Evolutionary conservation across 2,113 vertebrate genomes (phyloP).

Genomic region (Pangasianodon gigas): DNA sequence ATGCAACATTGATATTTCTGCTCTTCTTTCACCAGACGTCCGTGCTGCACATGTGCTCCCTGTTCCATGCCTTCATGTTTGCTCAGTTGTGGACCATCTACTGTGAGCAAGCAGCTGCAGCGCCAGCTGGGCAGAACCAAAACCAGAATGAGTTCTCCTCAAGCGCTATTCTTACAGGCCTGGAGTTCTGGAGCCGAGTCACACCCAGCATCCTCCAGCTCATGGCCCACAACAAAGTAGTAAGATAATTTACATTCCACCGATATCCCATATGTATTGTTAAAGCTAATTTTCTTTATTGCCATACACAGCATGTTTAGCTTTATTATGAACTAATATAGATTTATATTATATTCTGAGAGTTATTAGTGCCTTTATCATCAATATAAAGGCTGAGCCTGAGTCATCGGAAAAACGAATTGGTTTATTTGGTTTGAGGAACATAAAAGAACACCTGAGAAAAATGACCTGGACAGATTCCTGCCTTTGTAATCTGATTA

Average conservation of each 20-base stretch:
- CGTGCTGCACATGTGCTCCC: conserved; percentile 97
- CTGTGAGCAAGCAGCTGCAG: conserved; percentile 93
- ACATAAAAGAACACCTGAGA: conserved; percentile 3
- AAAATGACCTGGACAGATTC: neutral
- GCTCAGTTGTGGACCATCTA: conserved; percentile 99
- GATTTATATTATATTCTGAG: neutral
- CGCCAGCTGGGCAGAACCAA: conserved; percentile 86
- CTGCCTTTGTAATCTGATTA: conserved; percentile 3
- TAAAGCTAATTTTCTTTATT: conserved; percentile 1
- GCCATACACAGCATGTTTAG: neutral
- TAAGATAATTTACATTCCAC: conserved; percentile 66
- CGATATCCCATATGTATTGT: neutral
- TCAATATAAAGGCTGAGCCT: neutral
- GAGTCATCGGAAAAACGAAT: neutral
- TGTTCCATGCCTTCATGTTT: conserved; percentile 99
- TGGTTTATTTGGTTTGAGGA: neutral
- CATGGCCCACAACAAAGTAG: conserved; percentile 99
- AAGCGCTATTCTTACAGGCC: conserved; percentile 89
- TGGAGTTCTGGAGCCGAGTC: conserved; percentile 98
- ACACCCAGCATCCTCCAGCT: conserved; percentile 97
- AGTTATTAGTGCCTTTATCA: neutral
- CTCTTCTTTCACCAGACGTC: conserved; percentile 82
- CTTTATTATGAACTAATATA: neutral
- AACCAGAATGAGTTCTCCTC: conserved; percentile 96
- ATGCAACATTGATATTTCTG: neutral